Evolutionary conservation across 2,888 invertebrate genomes (phyloP).

Genomic region (Eristalis intricaria): DNA sequence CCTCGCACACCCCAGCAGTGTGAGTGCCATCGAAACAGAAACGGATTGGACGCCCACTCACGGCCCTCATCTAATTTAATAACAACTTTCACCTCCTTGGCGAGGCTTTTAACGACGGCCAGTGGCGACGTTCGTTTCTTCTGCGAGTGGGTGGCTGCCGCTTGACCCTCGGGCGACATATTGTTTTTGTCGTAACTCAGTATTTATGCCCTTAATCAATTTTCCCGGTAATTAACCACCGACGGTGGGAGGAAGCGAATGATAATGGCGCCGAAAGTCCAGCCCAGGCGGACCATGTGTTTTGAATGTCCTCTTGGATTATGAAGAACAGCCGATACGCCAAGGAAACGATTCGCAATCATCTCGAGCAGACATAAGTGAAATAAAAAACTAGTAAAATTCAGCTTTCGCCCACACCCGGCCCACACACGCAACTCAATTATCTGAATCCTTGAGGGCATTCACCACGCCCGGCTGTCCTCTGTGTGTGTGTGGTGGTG

Average conservation of each 20-base stretch:
- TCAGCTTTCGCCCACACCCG: constrained; percentile 10
- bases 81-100: background rate
- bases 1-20: background rate
- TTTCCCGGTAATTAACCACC: constrained; percentile 64
- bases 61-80: background rate
- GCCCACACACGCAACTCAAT: constrained; percentile 42
- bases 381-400: constrained; percentile 34
- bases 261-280: constrained; percentile 13
- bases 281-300: constrained; percentile 9
- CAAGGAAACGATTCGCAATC: constrained; percentile 29
- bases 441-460: constrained; percentile 44
- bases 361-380: constrained; percentile 30
- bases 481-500: background rate
- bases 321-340: constrained; percentile 18
- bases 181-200: constrained; percentile 47
- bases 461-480: constrained; percentile 4
- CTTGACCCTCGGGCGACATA: background rate
- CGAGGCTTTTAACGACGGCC: background rate
- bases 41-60: background rate
- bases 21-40: background rate
- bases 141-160: background rate
- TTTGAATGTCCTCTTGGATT: constrained; percentile 32
- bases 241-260: constrained; percentile 8
- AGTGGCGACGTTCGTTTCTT: background rate
- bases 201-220: constrained; percentile 63